Evolutionary conservation across 1,140 invertebrate species (phyloP).

Genomic region (Diabrotica undecimpunctata): DNA sequence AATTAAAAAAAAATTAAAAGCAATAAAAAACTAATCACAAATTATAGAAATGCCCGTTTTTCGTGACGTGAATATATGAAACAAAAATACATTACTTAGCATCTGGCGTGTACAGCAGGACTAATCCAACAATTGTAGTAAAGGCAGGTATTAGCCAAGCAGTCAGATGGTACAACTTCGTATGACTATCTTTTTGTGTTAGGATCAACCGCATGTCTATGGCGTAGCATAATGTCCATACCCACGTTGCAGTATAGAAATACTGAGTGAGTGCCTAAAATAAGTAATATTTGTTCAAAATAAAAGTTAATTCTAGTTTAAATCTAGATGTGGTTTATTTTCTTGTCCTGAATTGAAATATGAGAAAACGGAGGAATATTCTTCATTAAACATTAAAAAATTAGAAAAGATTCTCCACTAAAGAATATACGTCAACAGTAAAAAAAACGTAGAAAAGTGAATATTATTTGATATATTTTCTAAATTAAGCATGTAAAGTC

Average conservation of each 20-base stretch:
- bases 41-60: too few relatives aligned
- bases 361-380: too few relatives aligned
- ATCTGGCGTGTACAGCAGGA: constrained; percentile 70
- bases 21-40: too few relatives aligned
- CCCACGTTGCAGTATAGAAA: constrained; percentile 79
- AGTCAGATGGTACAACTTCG: constrained; percentile 60
- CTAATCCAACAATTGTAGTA: constrained; percentile 63
- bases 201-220: constrained; percentile 70
- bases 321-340: neutral
- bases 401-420: too few relatives aligned
- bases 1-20: too few relatives aligned
- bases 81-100: constrained; percentile 61
- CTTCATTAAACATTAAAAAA: too few relatives aligned
- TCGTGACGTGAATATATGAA: too few relatives aligned
- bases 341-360: too few relatives aligned
- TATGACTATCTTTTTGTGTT: constrained; percentile 56
- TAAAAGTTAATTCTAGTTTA: neutral
- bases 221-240: constrained; percentile 81
- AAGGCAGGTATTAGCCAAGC: constrained; percentile 69
- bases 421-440: too few relatives aligned
- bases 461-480: too few relatives aligned
- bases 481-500: too few relatives aligned
- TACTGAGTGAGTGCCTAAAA: constrained; percentile 78
- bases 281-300: neutral
- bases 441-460: too few relatives aligned